Evolutionary conservation across 2,888 invertebrate species (phyloP), one percentile per base, ranked within the genome.

Genomic region (Heliconius sara): DNA sequence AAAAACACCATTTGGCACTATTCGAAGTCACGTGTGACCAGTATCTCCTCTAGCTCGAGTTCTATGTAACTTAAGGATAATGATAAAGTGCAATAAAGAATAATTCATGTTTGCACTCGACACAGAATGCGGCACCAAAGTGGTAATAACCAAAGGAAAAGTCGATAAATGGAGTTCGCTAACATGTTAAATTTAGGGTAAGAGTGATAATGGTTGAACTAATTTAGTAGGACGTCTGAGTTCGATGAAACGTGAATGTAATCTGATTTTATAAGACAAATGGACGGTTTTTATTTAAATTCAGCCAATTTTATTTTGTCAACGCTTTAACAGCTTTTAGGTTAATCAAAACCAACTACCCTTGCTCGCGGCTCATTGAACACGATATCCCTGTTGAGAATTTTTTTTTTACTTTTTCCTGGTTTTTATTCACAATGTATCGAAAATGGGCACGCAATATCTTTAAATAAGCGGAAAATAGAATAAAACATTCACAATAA

Each of bases 171-270:
- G 68, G 67, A 74, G 43, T 72, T 71, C 60, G 72, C 27, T 76
- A 76, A 34, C 34, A 34, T 34, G 34, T 34, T 34, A 34, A 34
- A 34, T 34, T 34, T 34, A 34, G 34, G 6, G 81, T 80, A 71
- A 82, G 71, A 72, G 68, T 80, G 80, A 82, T 82, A 82, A 82
- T 78, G 73, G 78, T 52, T 34, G 75, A 79, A 81, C 67, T 79
- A 73, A 77, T 79, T 79, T 75, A 77, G 30, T 65, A 79, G 71
- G 72, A 71, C 77, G 73, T 75, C 39, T 81, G 77, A 71, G 81
- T 82, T 80, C 79, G 63, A 71, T 82, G 81, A 81, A 79, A 78
- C 67, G 74, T 57, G 75, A 77, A 78, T 82, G 70, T 74, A 76
- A 60, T 77, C 79, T 43, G 79, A 76, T 79, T 79, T 66, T 43